Evolutionary conservation across 1,140 invertebrate genomes (phyloP), one percentile per base, ranked within the genome.

Genomic region (Drosophila lowei): DNA sequence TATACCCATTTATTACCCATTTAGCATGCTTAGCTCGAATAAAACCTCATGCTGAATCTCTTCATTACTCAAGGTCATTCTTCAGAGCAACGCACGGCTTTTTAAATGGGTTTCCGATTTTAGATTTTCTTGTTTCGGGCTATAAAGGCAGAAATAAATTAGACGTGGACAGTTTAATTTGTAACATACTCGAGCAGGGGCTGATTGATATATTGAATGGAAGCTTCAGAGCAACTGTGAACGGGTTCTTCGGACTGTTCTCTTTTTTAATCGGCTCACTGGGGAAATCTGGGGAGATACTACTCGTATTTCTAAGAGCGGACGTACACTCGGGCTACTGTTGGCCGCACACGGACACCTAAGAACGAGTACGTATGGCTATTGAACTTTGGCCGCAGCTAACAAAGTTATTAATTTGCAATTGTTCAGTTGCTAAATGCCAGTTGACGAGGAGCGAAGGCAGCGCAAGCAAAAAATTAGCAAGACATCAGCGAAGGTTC

Each of bases 331-430:
- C n/a, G 23, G 49, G 64, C 81, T 80, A 77, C 81, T 66, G 73
- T 58, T 66, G 52, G 55, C 25, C 25, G 28, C 15, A 13, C 4
- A 15, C 23, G 4, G 48, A 56, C 58, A 64, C 55, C 44, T 71
- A 74, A 72, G 56, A 25, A 0, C 23, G 23, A 25, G 42, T 11
- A 34, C 11, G 30, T 11, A 11, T 25, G 61, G 42, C 56, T 44
- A 48, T 71, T 86, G 68, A 85, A 65, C 77, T 88, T 23, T 75
- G 71, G 60, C 67, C 46, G 46, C 21, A 56, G 48, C 66, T 70
- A 62, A 60, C 56, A 61, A 47, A 76, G 56, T 78, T 86, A 86
- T 86, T 88, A 86, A 88, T 88, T 81, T 81, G 65, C 53, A 78
- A 81, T 75, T 78, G 77, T 81, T 66, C n/a, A 23, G 6, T 49